Percentiles rank a stretch among this genome's conserved stretches.
These are phyloP conservation scores for Gnathonemus echidnorhynchus DNA, from an alignment of 2,113 vertebrate species.

Conservation along the genomic window DNA sequence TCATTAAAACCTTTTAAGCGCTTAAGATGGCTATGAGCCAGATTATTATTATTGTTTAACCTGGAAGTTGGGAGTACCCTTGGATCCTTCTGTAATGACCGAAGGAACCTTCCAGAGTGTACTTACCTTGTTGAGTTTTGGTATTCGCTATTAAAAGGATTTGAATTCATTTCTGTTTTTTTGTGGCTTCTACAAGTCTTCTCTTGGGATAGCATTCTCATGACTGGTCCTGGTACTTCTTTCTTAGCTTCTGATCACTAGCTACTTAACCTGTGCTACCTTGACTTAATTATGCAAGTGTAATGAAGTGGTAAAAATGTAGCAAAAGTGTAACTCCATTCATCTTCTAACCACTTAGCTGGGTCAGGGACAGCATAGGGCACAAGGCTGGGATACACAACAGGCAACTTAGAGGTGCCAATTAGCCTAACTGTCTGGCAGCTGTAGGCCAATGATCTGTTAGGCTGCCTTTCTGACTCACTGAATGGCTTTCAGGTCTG, in stretches of 20 bases:
- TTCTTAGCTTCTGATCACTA: not conserved
- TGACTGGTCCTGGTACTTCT: not conserved
- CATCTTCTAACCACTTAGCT: not conserved
- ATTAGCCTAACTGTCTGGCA: not conserved
- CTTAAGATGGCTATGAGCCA: not conserved
- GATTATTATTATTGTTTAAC: not conserved
- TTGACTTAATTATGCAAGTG: not conserved
- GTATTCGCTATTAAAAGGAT: not conserved
- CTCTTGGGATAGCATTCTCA: not conserved
- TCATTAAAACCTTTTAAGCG: not conserved
- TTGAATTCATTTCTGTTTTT: not conserved
- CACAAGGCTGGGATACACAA: not conserved
- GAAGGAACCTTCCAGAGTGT: not conserved
- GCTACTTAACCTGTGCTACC: not conserved
- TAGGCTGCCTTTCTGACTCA: not conserved
- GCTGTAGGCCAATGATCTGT: not conserved
- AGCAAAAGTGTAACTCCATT: not conserved
- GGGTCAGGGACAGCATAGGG: not conserved
- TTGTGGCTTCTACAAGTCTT: not conserved
- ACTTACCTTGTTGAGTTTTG: not conserved
- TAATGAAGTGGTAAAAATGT: not conserved
- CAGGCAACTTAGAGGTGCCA: not conserved
- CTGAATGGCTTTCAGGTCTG: not conserved
- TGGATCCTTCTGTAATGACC: not conserved
- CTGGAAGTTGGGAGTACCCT: not conserved